These are phyloP conservation scores for Oscarella lobularis DNA, from an alignment of 37 sponge, comb jelly and placozoan genomes.

Conservation along the genomic window DNA sequence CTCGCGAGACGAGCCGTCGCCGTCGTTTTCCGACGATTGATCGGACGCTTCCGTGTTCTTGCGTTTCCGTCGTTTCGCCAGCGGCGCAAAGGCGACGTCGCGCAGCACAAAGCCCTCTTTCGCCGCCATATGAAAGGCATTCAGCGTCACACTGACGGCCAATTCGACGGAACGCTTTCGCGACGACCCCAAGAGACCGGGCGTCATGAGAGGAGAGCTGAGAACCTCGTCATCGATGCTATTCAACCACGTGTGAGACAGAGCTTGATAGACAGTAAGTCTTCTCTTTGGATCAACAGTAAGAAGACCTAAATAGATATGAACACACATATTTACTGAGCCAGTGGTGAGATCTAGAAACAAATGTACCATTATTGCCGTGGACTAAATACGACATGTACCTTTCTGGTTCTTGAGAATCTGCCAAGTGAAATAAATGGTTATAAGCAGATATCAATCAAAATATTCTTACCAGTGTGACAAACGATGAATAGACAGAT, in stretches of 20 bases:
- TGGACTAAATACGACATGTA: too few species aligned
- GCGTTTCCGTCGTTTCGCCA: constrained; percentile 66
- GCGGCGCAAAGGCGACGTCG: constrained; percentile 67
- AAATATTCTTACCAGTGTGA: too few species aligned
- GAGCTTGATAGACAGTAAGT: constrained; percentile 37
- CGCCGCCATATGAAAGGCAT: constrained; percentile 59
- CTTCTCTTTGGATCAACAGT: constrained; percentile 56
- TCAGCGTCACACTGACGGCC: constrained; percentile 71
- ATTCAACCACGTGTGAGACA: constrained; percentile 52
- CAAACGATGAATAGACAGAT: too few species aligned
- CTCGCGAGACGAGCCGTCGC: too few species aligned
- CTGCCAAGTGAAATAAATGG: too few species aligned
- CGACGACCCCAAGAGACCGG: constrained; percentile 20
- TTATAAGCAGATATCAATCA: too few species aligned
- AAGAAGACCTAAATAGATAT: constrained; percentile 8
- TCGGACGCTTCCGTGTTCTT: too few species aligned
- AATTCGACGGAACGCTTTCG: constrained; percentile 24
- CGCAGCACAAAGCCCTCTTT: constrained; percentile 59
- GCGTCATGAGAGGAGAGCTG: constrained; percentile 58
- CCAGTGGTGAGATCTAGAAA: too few species aligned
- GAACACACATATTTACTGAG: too few species aligned
- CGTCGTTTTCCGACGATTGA: too few species aligned
- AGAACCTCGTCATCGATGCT: constrained; percentile 32
- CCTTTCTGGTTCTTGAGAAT: too few species aligned
- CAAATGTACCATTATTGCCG: too few species aligned